Percentiles rank a stretch among this genome's conserved stretches.
These are phyloP conservation scores for Polyodon spathula DNA, from an alignment of 2,113 vertebrate genomes.

Conservation along the genomic window DNA sequence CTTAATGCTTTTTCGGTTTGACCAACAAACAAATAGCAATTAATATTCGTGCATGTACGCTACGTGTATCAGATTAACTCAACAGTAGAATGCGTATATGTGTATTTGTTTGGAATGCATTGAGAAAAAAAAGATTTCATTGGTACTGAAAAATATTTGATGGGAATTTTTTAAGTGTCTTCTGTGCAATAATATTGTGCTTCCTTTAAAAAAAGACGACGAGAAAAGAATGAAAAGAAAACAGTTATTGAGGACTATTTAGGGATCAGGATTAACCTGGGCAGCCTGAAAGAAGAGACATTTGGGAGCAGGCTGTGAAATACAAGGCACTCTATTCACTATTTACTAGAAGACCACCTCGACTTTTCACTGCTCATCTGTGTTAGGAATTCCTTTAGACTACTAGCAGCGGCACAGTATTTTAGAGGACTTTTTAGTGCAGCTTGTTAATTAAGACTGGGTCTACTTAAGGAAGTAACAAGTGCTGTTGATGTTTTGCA, in stretches of 20 bases:
- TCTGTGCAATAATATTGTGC: neutral
- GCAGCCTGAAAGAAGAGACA: neutral
- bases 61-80: neutral
- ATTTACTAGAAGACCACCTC: neutral
- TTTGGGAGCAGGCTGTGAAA: neutral
- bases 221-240: neutral
- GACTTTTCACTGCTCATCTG: neutral
- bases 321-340: constrained; percentile 7
- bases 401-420: neutral
- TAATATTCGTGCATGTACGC: neutral
- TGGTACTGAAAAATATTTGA: no score
- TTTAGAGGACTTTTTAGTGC: neutral
- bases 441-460: neutral
- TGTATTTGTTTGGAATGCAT: no score
- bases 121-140: no score
- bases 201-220: neutral
- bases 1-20: neutral
- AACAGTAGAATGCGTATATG: neutral
- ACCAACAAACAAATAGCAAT: neutral
- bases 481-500: neutral
- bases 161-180: neutral
- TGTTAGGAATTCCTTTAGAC: neutral
- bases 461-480: neutral
- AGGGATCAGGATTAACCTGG: constrained; percentile 3
- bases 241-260: neutral